phyloP scores from a whole-genome alignment of 2,797 vertebrate genomes.

The Gambelia wislizenii region DNA sequence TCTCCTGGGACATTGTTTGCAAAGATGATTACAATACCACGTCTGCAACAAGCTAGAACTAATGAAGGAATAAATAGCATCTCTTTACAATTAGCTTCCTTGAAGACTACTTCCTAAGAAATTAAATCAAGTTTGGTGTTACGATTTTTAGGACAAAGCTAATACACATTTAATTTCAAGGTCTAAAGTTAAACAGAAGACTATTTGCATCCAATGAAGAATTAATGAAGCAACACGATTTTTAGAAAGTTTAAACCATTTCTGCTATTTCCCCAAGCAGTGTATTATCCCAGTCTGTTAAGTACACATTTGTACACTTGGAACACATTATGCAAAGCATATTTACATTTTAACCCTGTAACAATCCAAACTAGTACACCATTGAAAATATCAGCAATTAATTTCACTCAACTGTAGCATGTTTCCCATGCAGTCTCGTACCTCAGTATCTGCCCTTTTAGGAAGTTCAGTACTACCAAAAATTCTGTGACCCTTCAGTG shows the following conservation, averaged over 20 bases:
- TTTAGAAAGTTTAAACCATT: neutral
- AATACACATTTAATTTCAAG: conserved; percentile 28
- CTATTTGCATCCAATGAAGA: neutral
- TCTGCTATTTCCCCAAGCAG: neutral
- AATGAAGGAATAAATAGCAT: conserved; percentile 5
- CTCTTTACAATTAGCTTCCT: neutral
- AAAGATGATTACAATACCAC: neutral
- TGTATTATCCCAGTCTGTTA: neutral
- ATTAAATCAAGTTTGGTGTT: conserved; percentile 23
- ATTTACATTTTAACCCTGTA: neutral
- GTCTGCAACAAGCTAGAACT: conserved; percentile 9
- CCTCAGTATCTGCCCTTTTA: neutral
- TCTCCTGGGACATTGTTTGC: neutral
- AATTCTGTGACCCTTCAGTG: neutral
- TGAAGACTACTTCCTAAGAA: neutral
- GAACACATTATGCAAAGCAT: neutral
- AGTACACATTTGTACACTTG: neutral
- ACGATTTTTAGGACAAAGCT: conserved; percentile 6
- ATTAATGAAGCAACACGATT: neutral
- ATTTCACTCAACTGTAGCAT: neutral
- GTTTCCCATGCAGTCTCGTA: neutral
- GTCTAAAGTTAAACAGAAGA: conserved; percentile 31
- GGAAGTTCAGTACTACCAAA: neutral
- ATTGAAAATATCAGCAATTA: neutral
- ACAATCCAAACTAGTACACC: neutral